Evolutionary conservation across 2,113 vertebrate species (phyloP), one percentile per base, ranked within the genome.

Genomic region (Tinamus guttatus): DNA sequence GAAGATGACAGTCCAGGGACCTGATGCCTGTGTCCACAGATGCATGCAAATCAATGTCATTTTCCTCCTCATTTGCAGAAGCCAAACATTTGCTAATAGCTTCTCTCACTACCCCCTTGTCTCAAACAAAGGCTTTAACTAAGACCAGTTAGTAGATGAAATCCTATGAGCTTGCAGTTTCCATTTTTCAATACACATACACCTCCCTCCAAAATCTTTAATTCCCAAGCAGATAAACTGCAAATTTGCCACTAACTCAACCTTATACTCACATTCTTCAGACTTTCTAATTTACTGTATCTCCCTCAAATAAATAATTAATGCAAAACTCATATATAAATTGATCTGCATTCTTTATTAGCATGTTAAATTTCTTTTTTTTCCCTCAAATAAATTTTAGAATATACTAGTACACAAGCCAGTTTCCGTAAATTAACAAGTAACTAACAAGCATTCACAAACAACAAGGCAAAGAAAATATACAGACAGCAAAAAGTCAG

Each of bases 41-140:
- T 52, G 73, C 47, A 86, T 81, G 70, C 88, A 84, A 84, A 90
- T 90, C 87, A 84, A 3, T 92, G 64, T 51, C 3, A 92, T 90
- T 86, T 81, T 54, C 67, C 16, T 40, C 62, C 65, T 84, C 62
- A 59, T 90, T 84, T 92, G 65, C 59, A 87, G 74, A 89, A 92
- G 54, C 12, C 49, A 92, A 94, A 92, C 19, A 73, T 84, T 96
- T 90, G 85, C 60, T 90, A 86, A 75, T 75, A 90, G 43, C 43
- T 69, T 71, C 30, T 89, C 79, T 79, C 32, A 20, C 21, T 4
- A 2, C 6, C 8, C 36, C 36, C 58, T 40, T 13, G 14, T 89
- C 30, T 94, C 36, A 77, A 76, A 87, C 62, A 89, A 49, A 63
- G 51, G 49, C 27, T 94, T 90, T 79, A 59, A 69, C 18, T 45